phyloP scores from a whole-genome alignment of 2,797 vertebrate genomes.

The Semotilus atromaculatus region DNA sequence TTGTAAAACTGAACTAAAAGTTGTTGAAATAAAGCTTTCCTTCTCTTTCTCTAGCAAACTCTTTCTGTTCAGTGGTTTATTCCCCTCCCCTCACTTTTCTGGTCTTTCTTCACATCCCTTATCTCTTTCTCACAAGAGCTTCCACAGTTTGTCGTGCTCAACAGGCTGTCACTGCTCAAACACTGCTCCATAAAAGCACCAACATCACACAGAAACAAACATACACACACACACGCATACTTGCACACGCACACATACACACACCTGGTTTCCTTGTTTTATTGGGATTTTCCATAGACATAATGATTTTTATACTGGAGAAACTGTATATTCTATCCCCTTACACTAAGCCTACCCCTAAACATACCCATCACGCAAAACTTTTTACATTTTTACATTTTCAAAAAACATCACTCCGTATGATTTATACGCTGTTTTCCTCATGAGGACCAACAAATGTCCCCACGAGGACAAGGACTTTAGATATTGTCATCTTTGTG shows the following conservation, averaged over 20 bases:
- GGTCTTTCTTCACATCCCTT: slow-evolving; percentile 55
- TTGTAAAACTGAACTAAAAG: slow-evolving; percentile 54
- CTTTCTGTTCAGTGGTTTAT: slow-evolving; percentile 51
- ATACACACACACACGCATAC: neutral
- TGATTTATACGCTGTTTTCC: too few relatives aligned
- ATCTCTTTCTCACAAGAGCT: slow-evolving; percentile 60
- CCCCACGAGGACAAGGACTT: neutral
- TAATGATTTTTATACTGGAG: too few relatives aligned
- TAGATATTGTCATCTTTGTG: neutral
- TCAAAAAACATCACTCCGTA: too few relatives aligned
- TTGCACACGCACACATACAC: neutral
- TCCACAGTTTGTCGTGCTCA: slow-evolving; percentile 54
- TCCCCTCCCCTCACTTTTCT: slow-evolving; percentile 51
- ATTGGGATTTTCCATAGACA: too few relatives aligned
- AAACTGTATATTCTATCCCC: too few relatives aligned
- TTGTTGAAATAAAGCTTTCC: slow-evolving; percentile 54
- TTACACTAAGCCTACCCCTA: too few relatives aligned
- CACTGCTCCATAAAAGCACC: slow-evolving; percentile 48
- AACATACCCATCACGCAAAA: too few relatives aligned
- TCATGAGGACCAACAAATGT: too few relatives aligned
- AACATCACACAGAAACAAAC: slow-evolving; percentile 20
- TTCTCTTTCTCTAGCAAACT: slow-evolving; percentile 31
- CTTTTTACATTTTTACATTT: too few relatives aligned
- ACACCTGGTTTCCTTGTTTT: neutral
- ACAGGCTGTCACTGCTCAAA: slow-evolving; percentile 58